Evolutionary conservation across 64 coral and sea anemone species (phyloP).

Genomic region (Montipora capricornis): DNA sequence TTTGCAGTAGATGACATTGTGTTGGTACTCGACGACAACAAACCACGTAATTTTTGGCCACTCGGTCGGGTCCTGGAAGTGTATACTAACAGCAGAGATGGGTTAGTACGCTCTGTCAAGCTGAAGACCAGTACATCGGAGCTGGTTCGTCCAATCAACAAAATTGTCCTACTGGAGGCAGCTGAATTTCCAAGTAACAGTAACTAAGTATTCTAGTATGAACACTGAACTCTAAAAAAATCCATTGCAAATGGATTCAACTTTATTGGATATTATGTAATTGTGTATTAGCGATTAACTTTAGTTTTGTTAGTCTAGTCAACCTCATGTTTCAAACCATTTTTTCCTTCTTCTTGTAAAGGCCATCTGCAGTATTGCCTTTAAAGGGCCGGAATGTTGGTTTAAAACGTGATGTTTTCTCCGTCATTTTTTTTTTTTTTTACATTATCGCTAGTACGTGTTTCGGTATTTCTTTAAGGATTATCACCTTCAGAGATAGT

Average conservation of each 20-base stretch:
- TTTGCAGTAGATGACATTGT: too few species aligned
- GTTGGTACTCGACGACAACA: too few species aligned
- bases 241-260: too few species aligned
- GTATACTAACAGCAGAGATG: constrained; percentile 1
- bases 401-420: constrained; percentile 13
- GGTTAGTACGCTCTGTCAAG: constrained; percentile 41
- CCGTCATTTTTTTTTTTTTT: neutral
- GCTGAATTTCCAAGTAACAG: neutral
- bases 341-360: too few species aligned
- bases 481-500: neutral
- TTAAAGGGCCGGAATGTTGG: neutral
- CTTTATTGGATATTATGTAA: too few species aligned
- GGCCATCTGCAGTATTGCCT: neutral
- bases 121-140: constrained; percentile 17
- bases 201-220: neutral
- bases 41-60: neutral
- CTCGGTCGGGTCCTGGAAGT: neutral
- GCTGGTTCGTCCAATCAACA: constrained; percentile 35
- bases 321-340: too few species aligned
- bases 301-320: too few species aligned
- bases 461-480: neutral
- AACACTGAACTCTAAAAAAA: neutral
- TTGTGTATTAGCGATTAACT: too few species aligned
- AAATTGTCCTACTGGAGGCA: constrained; percentile 33
- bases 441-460: neutral